Conservation (phyloP, 2,797 vertebrate genomes). For the Phataginus tetradactyla region DNA sequence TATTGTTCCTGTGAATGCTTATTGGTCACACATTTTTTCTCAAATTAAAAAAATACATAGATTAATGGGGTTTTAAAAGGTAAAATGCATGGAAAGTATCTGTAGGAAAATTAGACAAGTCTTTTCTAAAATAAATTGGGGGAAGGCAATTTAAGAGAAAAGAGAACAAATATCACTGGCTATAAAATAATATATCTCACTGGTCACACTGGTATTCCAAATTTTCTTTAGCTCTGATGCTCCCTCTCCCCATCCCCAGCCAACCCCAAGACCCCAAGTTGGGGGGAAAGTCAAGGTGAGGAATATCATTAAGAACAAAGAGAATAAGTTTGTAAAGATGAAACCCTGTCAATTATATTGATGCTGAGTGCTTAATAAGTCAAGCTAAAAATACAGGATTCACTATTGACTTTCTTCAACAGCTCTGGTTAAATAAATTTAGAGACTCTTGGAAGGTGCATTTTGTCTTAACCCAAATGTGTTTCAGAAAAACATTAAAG, state of each 20-base stretch:
- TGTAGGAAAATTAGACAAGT: constrained; percentile 65
- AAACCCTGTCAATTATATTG: constrained; percentile 55
- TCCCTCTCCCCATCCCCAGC: background rate
- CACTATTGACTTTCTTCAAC: constrained; percentile 60
- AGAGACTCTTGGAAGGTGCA: constrained; percentile 63
- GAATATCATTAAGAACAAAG: constrained; percentile 46
- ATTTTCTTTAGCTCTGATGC: constrained; percentile 18
- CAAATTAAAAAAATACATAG: constrained; percentile 58
- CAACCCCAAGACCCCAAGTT: background rate
- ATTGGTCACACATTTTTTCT: constrained; percentile 48
- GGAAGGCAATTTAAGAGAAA: constrained; percentile 68
- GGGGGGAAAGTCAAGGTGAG: background rate
- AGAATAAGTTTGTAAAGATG: constrained; percentile 40
- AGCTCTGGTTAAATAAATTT: constrained; percentile 67
- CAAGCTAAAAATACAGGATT: constrained; percentile 69
- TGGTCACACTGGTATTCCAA: background rate
- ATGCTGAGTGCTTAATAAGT: constrained; percentile 63
- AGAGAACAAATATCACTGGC: background rate
- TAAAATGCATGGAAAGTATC: constrained; percentile 72
- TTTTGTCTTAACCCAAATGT: constrained; percentile 56
- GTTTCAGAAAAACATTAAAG: constrained; percentile 69
- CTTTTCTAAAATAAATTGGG: constrained; percentile 45
- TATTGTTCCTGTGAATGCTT: constrained; percentile 65
- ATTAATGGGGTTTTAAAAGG: constrained; percentile 62
- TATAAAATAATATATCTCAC: background rate